These are phyloP conservation scores for Papilio dardanus DNA, from an alignment of 1,140 invertebrate genomes.

Conservation along the genomic window DNA sequence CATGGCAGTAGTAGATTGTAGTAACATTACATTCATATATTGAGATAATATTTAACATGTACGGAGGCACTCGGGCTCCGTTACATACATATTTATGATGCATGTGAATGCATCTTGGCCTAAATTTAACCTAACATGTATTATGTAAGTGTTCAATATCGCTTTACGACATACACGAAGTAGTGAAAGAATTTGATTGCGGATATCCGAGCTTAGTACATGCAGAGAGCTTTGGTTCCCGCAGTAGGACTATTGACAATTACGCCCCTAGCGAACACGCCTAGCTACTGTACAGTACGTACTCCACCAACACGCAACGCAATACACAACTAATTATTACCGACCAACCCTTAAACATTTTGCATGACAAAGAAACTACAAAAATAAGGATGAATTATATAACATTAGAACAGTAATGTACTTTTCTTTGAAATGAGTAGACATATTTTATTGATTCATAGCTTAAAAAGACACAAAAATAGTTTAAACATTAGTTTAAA, in stretches of 20 bases:
- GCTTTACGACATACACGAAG: constrained; percentile 27
- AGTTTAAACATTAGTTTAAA: not conserved
- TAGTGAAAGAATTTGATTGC: constrained; percentile 21
- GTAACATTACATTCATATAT: constrained; percentile 17
- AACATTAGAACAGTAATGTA: not conserved
- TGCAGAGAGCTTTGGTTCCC: constrained; percentile 34
- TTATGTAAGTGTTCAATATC: constrained; percentile 37
- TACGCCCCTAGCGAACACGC: constrained; percentile 32
- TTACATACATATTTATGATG: constrained; percentile 30
- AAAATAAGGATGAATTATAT: constrained; percentile 5
- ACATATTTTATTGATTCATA: not conserved
- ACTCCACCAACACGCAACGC: constrained; percentile 22
- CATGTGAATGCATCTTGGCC: constrained; percentile 36
- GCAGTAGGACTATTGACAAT: constrained; percentile 32
- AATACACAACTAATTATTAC: constrained; percentile 4
- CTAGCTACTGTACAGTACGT: constrained; percentile 33
- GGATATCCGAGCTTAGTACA: constrained; percentile 20
- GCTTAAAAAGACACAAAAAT: not conserved
- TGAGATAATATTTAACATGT: constrained; percentile 1
- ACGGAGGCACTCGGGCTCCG: not conserved
- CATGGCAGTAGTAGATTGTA: constrained; percentile 30
- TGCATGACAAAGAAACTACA: constrained; percentile 27
- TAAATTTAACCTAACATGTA: constrained; percentile 32
- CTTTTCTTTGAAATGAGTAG: not conserved
- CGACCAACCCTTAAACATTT: not conserved